Evolutionary conservation across 2,113 vertebrate species (phyloP).

Genomic region (Corythornis cristatus): DNA sequence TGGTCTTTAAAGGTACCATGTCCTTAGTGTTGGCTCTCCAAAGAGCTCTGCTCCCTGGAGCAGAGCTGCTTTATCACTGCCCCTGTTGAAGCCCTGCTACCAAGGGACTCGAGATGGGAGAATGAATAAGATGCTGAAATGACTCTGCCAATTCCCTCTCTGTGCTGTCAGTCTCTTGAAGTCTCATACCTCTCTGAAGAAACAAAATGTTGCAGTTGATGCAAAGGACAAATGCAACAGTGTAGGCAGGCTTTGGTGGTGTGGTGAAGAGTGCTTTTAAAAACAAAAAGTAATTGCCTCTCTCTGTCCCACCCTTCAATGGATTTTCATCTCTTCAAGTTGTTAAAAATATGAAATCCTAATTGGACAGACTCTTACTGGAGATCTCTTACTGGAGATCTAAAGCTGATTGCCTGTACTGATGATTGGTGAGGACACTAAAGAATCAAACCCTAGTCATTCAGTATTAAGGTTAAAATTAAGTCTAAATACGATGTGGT

Average conservation of each 20-base stretch:
- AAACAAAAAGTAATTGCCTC: neutral
- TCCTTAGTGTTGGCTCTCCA: neutral
- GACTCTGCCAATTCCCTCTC: neutral
- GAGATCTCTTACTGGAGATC: neutral
- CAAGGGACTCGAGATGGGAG: neutral
- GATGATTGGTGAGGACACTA: neutral
- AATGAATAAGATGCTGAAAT: neutral
- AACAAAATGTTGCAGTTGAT: fast-evolving
- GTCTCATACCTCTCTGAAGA: neutral
- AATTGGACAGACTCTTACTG: neutral
- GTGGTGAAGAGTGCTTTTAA: neutral
- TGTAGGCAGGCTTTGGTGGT: neutral
- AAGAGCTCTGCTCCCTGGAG: neutral
- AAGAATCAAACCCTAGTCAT: neutral
- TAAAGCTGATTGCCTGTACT: neutral
- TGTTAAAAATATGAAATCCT: neutral
- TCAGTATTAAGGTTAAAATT: neutral
- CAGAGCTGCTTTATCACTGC: neutral
- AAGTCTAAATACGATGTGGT: neutral
- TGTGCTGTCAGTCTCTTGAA: neutral
- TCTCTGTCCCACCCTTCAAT: neutral
- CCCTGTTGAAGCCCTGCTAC: neutral
- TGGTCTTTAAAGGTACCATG: neutral
- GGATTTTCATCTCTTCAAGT: neutral
- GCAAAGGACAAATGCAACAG: neutral